Percentiles rank a stretch among this genome's conserved stretches.
phyloP scores from a whole-genome alignment of 2,113 vertebrate genomes.

The Rafetus swinhoei region DNA sequence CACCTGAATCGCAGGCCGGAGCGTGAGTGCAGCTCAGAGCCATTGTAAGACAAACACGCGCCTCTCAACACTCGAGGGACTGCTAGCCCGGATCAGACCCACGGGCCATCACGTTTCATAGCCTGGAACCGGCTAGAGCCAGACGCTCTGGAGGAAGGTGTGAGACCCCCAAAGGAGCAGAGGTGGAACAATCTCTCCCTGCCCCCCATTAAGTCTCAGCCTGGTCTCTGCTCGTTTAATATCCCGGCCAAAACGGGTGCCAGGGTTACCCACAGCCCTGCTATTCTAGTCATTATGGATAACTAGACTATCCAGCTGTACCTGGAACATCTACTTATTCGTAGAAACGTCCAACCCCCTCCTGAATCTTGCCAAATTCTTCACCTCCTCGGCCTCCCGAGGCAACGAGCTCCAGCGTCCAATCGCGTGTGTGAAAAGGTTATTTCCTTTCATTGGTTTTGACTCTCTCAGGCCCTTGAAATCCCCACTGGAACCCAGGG shows the following conservation, averaged over 20 bases:
- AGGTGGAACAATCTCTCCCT: neutral
- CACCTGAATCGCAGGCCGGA: no score
- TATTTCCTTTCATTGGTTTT: neutral
- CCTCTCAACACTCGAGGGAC: neutral
- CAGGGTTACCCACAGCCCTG: neutral
- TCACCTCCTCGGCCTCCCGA: neutral
- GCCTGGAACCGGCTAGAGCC: neutral
- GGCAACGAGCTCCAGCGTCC: fast-evolving
- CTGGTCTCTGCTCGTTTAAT: neutral
- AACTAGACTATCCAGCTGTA: no score
- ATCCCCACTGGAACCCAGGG: no score
- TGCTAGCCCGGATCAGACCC: neutral
- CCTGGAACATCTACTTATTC: neutral
- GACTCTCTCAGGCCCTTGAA: no score
- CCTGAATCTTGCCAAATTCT: neutral
- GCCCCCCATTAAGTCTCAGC: no score
- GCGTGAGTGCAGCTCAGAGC: neutral
- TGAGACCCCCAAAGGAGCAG: neutral
- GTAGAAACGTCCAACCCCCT: neutral
- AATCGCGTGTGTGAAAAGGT: neutral
- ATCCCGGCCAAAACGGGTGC: neutral
- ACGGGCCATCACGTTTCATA: no score
- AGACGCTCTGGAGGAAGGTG: neutral
- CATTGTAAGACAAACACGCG: neutral
- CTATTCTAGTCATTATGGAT: no score